Percentiles rank a stretch among this genome's conserved stretches.
These are phyloP conservation scores for Teleiodes luculella DNA, from an alignment of 2,888 invertebrate species.

Conservation along the genomic window DNA sequence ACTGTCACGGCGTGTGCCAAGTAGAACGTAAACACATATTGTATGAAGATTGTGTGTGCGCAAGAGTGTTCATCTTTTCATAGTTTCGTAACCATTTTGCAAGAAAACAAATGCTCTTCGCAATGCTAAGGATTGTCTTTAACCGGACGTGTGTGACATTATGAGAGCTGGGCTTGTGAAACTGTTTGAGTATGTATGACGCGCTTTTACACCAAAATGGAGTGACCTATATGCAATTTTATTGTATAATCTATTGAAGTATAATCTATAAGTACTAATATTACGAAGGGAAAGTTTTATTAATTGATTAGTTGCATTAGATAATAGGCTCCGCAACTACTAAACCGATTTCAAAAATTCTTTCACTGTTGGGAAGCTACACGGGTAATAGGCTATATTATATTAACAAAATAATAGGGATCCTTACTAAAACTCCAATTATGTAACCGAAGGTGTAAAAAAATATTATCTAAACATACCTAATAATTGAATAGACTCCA, in stretches of 20 bases:
- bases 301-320: too few relatives aligned
- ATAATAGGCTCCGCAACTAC: too few relatives aligned
- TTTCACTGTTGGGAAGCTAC: too few relatives aligned
- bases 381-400: too few relatives aligned
- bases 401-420: too few relatives aligned
- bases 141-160: conserved; percentile 3
- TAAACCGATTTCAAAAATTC: too few relatives aligned
- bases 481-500: too few relatives aligned
- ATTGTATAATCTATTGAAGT: not conserved
- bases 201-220: not conserved
- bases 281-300: too few relatives aligned
- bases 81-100: conserved; percentile 14
- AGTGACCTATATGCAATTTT: not conserved
- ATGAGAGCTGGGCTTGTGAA: conserved; percentile 16
- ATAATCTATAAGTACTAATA: too few relatives aligned
- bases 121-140: conserved; percentile 2
- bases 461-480: too few relatives aligned
- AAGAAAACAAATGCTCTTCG: conserved; percentile 15
- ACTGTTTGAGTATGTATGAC: not conserved
- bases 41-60: conserved; percentile 2
- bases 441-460: too few relatives aligned
- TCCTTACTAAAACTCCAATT: too few relatives aligned
- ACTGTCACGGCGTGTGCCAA: conserved; percentile 15
- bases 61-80: conserved; percentile 5
- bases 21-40: conserved; percentile 12